Base-by-base conservation (phyloP, 2,113 vertebrate species). In the Myotis yumanensis region DNA sequence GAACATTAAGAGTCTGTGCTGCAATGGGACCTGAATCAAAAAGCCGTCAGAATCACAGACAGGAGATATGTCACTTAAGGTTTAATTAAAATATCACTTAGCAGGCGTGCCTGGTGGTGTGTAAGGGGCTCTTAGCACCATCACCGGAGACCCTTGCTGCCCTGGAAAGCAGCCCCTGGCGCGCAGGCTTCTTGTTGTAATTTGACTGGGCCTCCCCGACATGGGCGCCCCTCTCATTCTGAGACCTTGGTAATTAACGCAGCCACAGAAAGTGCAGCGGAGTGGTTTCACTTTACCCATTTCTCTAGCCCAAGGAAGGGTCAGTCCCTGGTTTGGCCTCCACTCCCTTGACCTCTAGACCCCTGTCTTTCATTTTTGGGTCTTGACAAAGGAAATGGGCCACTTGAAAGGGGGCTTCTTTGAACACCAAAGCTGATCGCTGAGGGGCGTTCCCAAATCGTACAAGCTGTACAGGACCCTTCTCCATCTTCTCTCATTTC, bases 61-160 rank as follows among this genome's bases (percentile, higher is more conserved):
- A 96, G 96, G 94, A 95, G 96, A 77, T 77, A 54, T 54, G 80
- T 95, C 91, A 92, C 86, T 84, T 82, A 57, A 84, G 91, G 76
- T 94, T 96, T 96, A 96, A 95, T 95, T 94, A 95, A 94, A 93
- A 82, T 71, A 90, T 84, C 95, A 71, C 91, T 90, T 95, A 86
- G 86, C 40, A 32, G 35, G 79, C 20, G 4, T 76, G 87, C 81
- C 92, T 75, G 20, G 30, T 83, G 92, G 92, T 79, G 57, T 16
- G 32, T 30, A 18, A 90, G 75, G 90, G 51, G 77, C 91, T 82
- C 72, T 75, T 5, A 1, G 57, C 86, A 54, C 37, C n/a, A 52
- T 48, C 57, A 0, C 18, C 0, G 79, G 82, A 89, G 95, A 92
- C 90, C 71, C 88, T 0, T 15, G 73, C 75, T 43, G 69, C 62